Base-by-base conservation (phyloP, 1,140 invertebrate species). In the Lethrus apterus region DNA sequence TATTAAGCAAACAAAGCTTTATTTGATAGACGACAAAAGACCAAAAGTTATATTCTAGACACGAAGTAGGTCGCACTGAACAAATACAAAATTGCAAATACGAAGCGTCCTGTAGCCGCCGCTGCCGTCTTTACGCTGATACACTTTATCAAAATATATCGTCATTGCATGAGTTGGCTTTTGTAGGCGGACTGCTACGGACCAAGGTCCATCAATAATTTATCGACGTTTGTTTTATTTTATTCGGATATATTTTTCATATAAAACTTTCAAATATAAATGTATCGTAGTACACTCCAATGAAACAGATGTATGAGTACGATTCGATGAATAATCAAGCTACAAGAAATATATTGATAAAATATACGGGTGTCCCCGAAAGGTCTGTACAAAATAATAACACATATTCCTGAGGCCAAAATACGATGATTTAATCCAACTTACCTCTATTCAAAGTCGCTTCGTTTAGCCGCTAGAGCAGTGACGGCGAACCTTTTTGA, bases 111-210 rank as follows among this genome's bases (percentile, higher is more conserved):
- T n/a, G n/a, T n/a, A n/a, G 19, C 34, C 34, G 34, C 34, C 48
- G 44, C 36, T 36, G 17, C 26, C 35, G 51, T 43, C 51, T 52
- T 36, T 44, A 45, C 48, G 30, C 48, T 52, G 50, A 55, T 55
- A 46, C 43, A 50, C 40, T 52, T 50, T 54, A 55, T 55, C 54
- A 52, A 52, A 55, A 55, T 52, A 52, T 54, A 56, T 56, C 51
- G 51, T 43, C 42, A 48, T 50, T 34, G 32, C 51, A 56, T 53
- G 54, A 50, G 50, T 21, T 46, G 44, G n/a, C 43, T 50, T 54
- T 46, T 44, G 36, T 42, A 50, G 49, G 46, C 46, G 46, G 46
- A 30, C 31, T 45, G 24, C 40, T 23, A 46, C 11, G 10, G 17
- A 20, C 32, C 33, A 23, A 19, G 38, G 47, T 42, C 51, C 44